These are phyloP conservation scores for Tadarida brasiliensis DNA, from an alignment of 2,797 vertebrate genomes.

Conservation along the genomic window DNA sequence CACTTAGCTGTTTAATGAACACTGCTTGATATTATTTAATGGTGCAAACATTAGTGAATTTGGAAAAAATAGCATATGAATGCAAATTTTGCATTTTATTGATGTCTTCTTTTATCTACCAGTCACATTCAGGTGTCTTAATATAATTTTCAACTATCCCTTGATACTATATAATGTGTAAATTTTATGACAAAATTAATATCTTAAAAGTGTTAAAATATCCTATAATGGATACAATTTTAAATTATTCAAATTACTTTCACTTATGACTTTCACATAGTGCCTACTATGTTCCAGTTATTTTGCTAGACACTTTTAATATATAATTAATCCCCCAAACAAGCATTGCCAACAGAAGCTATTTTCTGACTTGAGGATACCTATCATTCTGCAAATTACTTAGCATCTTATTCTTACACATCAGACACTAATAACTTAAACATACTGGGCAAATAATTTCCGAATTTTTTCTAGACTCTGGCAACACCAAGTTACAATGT, in stretches of 20 bases:
- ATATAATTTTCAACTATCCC: not conserved
- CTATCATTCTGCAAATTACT: not conserved
- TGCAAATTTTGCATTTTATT: not conserved
- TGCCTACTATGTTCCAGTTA: not conserved
- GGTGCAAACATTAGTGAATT: not conserved
- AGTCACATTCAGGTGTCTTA: not conserved
- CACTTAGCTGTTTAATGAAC: not conserved
- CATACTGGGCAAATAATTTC: not conserved
- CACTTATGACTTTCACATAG: not conserved
- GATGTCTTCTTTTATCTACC: not conserved
- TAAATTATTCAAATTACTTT: not conserved
- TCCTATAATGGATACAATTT: not conserved
- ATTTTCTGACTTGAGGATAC: not conserved
- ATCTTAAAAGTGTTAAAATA: not conserved
- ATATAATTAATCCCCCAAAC: not conserved
- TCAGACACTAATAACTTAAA: not conserved
- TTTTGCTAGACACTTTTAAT: not conserved
- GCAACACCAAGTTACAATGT: not conserved
- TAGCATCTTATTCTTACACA: not conserved
- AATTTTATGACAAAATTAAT: not conserved
- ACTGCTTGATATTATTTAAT: not conserved
- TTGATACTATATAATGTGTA: not conserved
- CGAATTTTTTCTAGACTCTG: not conserved
- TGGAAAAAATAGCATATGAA: not conserved
- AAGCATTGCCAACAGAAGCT: not conserved